Base-by-base conservation (phyloP, 2,113 vertebrate species). In the Indicator maculatus region DNA sequence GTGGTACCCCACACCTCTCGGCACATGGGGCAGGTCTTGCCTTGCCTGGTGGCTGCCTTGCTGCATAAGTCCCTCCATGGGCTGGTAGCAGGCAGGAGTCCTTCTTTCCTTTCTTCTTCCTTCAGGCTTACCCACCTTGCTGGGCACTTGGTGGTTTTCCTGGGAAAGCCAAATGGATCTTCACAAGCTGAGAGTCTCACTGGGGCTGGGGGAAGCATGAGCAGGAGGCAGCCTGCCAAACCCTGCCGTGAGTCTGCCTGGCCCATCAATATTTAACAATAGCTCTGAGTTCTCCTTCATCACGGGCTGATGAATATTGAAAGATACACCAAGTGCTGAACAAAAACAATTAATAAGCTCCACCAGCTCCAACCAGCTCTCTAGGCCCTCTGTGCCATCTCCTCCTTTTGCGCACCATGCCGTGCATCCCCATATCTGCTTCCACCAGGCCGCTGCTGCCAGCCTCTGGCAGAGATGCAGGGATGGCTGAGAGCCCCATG, bases 211-310 rank as follows among this genome's bases (percentile, higher is more conserved):
- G 55, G 61, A 89, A 89, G 93, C 4, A 86, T 1, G 27, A 95
- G 89, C 81, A 83, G 78, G 64, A 89, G 93, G 94, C 92, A 96
- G 88, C 39, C 52, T 91, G 95, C 95, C 96, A 94, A 95, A 70
- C 73, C 66, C 83, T 56, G 56, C 85, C 2, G 6, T 79, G 86
- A 84, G 77, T 76, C 95, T 93, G 78, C 92, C 60, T 94, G 94
- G 72, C 55, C 82, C 91, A 97, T 96, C 96, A 96, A 96, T 96
- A 96, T 97, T 97, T 97, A 96, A 96, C 2, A 8, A 89, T 93
- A 95, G 89, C 93, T 96, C 87, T 95, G 88, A 91, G 95, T 79
- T 80, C 83, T 96, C 69, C 94, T 96, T 93, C 89, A 95, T 97
- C 93, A 89, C 0, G 12, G 83, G 47, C 89, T 95, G 95, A 94